Evolutionary conservation across 1,140 invertebrate genomes (phyloP).

Genomic region (Hesperophylax magnus): DNA sequence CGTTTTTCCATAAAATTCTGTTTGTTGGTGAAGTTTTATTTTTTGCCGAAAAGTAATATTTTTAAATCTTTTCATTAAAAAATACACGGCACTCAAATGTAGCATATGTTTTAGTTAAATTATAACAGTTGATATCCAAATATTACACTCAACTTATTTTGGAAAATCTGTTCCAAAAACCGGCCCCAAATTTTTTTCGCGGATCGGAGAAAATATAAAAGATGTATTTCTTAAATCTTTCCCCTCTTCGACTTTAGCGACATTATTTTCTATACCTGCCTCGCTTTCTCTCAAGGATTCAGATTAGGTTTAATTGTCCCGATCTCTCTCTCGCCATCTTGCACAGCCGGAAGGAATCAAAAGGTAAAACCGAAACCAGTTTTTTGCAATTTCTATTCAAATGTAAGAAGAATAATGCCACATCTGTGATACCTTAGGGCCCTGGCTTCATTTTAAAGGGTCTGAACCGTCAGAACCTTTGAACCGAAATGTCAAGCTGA

Average conservation of each 20-base stretch:
- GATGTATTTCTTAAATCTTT: constrained; percentile 26
- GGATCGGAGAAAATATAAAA: constrained; percentile 22
- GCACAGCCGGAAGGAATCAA: constrained; percentile 33
- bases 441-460: not conserved
- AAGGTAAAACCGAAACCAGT: constrained; percentile 23
- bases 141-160: not conserved
- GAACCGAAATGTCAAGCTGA: constrained; percentile 18
- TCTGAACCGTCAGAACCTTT: not conserved
- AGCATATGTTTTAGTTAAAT: too few species aligned
- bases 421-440: constrained; percentile 12
- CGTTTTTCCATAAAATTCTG: too few species aligned
- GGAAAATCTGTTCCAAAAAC: not conserved
- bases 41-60: too few species aligned
- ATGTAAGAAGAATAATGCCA: constrained; percentile 26
- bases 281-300: not conserved
- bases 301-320: not conserved
- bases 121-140: not conserved
- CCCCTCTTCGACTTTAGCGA: constrained; percentile 27
- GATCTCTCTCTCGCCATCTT: constrained; percentile 5
- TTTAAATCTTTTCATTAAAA: not conserved
- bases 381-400: constrained; percentile 36
- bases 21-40: too few species aligned
- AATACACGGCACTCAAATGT: too few species aligned
- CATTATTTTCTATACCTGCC: constrained; percentile 12
- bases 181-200: not conserved